Evolutionary conservation across 2,888 invertebrate species (phyloP).

Genomic region (Stramonita haemastoma): DNA sequence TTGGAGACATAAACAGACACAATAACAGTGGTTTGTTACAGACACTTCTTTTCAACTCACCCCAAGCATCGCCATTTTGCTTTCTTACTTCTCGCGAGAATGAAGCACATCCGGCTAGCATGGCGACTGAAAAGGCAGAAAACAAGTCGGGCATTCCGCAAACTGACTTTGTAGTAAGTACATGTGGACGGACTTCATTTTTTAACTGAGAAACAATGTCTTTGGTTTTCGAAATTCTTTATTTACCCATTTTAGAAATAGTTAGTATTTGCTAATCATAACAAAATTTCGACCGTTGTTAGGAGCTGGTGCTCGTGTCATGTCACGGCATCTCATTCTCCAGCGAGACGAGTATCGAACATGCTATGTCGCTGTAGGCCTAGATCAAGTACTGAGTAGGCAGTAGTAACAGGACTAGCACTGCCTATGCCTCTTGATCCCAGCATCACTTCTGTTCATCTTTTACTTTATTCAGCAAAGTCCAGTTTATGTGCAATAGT

Average conservation of each 20-base stretch:
- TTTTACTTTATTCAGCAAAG: too few species aligned
- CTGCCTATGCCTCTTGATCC: too few species aligned
- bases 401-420: too few species aligned
- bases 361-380: too few species aligned
- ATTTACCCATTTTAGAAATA: too few species aligned
- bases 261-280: too few species aligned
- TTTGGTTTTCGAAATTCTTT: too few species aligned
- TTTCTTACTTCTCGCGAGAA: conserved; percentile 39
- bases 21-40: neutral
- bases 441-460: too few species aligned
- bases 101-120: conserved; percentile 40
- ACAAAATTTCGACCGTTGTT: neutral
- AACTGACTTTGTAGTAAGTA: conserved; percentile 70
- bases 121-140: conserved; percentile 60
- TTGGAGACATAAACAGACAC: neutral
- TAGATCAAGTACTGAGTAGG: too few species aligned
- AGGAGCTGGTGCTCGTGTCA: neutral
- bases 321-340: neutral
- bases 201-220: neutral
- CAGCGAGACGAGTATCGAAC: too few species aligned
- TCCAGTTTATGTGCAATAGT: too few species aligned
- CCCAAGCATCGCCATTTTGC: conserved; percentile 51
- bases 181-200: neutral
- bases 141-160: conserved; percentile 66
- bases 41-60: conserved; percentile 38